Percentiles rank a stretch among this genome's conserved stretches.
Conservation (phyloP, 2,888 invertebrate genomes). For the Arenicola marina region DNA sequence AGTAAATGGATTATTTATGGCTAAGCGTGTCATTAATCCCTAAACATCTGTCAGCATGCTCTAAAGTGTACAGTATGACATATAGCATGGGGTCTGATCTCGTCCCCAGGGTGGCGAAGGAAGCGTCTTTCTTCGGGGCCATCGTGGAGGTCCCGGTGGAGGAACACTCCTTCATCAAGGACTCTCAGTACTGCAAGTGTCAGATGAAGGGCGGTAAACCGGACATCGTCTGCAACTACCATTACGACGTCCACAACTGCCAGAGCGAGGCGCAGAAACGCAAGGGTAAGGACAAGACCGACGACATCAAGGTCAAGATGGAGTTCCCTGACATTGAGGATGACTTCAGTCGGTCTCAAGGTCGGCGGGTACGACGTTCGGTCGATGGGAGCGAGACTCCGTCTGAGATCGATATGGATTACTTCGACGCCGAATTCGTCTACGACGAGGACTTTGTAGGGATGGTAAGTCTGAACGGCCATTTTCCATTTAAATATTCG, state of each 20-base stretch:
- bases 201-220: conserved; percentile 12
- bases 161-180: conserved; percentile 10
- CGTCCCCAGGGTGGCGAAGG: conserved; percentile 24
- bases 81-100: too few relatives aligned
- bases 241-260: conserved; percentile 29
- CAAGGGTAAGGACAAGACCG: conserved; percentile 17
- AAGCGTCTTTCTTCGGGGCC: conserved; percentile 24
- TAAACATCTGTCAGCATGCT: too few relatives aligned
- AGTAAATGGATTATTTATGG: too few relatives aligned
- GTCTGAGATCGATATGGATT: conserved; percentile 22
- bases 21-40: too few relatives aligned
- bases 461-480: conserved; percentile 14
- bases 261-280: conserved; percentile 7
- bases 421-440: conserved; percentile 25
- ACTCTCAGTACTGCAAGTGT: conserved; percentile 27
- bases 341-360: too few relatives aligned
- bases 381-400: too few relatives aligned
- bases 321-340: too few relatives aligned
- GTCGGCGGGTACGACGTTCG: too few relatives aligned
- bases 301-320: conserved; percentile 6
- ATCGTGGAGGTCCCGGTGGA: conserved; percentile 15
- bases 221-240: conserved; percentile 27
- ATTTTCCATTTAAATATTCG: not conserved
- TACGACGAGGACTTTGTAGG: conserved; percentile 24
- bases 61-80: too few relatives aligned